Percentiles rank a stretch among this genome's conserved stretches.
Conservation (phyloP, 1,140 invertebrate genomes). For the Monochamus saltuarius region DNA sequence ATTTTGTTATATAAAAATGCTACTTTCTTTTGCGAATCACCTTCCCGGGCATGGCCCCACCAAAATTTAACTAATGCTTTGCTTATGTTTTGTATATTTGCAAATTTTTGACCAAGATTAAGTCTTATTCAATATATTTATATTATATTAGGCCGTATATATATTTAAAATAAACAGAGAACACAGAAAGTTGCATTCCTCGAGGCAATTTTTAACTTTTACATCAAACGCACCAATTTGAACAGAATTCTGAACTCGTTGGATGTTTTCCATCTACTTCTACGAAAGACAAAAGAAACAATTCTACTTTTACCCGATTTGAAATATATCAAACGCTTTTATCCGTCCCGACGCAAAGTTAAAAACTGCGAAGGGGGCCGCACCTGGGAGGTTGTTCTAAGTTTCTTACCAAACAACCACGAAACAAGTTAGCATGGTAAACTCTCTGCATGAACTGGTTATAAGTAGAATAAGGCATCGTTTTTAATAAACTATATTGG, state of each 20-base stretch:
- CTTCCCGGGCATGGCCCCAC: too few relatives aligned
- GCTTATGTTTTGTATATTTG: too few relatives aligned
- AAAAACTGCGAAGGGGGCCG: neutral
- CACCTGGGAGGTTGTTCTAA: conserved; percentile 8
- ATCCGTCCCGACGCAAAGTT: too few relatives aligned
- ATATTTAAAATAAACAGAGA: conserved; percentile 10
- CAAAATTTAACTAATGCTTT: too few relatives aligned
- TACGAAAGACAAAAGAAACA: too few relatives aligned
- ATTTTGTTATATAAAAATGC: too few relatives aligned
- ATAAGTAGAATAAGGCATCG: conserved; percentile 26
- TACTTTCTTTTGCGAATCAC: too few relatives aligned
- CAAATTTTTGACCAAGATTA: neutral
- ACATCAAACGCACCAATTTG: too few relatives aligned
- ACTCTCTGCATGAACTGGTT: conserved; percentile 15
- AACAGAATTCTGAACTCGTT: too few relatives aligned
- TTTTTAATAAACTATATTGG: conserved; percentile 27
- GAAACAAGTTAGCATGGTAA: conserved; percentile 1
- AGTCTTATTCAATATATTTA: neutral
- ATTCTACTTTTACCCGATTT: too few relatives aligned
- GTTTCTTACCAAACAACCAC: neutral
- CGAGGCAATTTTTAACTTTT: conserved; percentile 1
- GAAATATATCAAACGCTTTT: too few relatives aligned
- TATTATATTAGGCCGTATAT: neutral
- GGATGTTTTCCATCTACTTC: too few relatives aligned
- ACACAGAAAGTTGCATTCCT: conserved; percentile 6